Evolutionary conservation across 2,888 invertebrate species (phyloP).

Genomic region (Muschampia plurimacula): DNA sequence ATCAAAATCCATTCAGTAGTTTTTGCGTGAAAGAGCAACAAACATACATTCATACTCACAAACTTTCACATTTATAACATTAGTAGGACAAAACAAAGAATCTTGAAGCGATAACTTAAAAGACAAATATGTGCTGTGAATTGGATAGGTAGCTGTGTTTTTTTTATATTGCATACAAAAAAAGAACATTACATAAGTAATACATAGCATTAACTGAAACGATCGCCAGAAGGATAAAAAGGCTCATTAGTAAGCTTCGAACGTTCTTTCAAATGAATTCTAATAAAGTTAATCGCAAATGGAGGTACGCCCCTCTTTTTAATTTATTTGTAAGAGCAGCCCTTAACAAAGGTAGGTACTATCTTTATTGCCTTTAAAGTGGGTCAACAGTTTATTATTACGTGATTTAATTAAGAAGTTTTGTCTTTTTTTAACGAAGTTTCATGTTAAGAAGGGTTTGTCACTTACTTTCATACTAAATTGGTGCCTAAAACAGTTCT

Average conservation of each 20-base stretch:
- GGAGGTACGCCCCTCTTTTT: constrained; percentile 59
- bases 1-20: too few relatives aligned
- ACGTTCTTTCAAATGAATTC: constrained; percentile 72
- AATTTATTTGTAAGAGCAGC: constrained; percentile 61
- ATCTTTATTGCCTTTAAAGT: constrained; percentile 58
- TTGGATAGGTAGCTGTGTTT: too few relatives aligned
- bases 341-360: constrained; percentile 53
- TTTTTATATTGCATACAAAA: neutral
- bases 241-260: constrained; percentile 67
- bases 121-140: too few relatives aligned
- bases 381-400: constrained; percentile 47
- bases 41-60: too few relatives aligned
- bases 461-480: neutral
- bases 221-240: constrained; percentile 57
- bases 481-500: neutral
- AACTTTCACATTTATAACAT: too few relatives aligned
- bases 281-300: constrained; percentile 76
- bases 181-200: constrained; percentile 28
- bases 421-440: constrained; percentile 6
- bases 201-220: constrained; percentile 45
- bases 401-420: constrained; percentile 43
- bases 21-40: too few relatives aligned
- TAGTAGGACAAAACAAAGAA: neutral
- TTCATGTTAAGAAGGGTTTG: neutral
- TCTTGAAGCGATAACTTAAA: constrained; percentile 2